These are phyloP conservation scores for Agrotis exclamationis DNA, from an alignment of 2,888 invertebrate species.

Conservation along the genomic window DNA sequence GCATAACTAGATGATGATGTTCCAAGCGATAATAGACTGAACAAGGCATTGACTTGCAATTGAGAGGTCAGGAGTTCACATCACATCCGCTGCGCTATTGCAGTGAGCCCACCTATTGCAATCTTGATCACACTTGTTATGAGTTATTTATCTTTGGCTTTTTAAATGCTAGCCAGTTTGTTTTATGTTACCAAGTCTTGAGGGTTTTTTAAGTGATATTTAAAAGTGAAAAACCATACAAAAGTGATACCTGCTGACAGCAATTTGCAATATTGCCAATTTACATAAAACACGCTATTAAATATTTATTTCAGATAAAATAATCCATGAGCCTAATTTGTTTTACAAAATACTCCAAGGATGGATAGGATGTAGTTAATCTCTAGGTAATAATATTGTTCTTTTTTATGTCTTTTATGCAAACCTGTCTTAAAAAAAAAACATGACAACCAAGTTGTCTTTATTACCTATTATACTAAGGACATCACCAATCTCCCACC, in stretches of 20 bases:
- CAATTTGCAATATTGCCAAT: not conserved
- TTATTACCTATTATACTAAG: no score
- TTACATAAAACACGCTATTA: no score
- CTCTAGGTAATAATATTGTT: no score
- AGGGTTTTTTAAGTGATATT: not conserved
- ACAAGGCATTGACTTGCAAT: conserved; percentile 49
- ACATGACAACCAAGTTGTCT: no score
- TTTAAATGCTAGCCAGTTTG: not conserved
- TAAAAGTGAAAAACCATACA: not conserved
- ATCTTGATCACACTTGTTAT: conserved; percentile 13
- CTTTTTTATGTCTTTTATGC: no score
- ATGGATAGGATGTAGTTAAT: no score
- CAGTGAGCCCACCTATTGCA: conserved; percentile 7
- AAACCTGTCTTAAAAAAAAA: no score
- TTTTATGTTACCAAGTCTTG: no score
- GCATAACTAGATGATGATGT: not conserved
- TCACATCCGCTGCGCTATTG: conserved; percentile 40
- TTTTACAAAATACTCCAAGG: not conserved
- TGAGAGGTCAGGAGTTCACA: conserved; percentile 52
- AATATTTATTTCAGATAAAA: no score
- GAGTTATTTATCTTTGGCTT: conserved; percentile 1
- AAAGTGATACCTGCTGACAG: not conserved
- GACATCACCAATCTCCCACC: no score
- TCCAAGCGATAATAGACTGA: conserved; percentile 18
- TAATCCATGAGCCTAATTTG: not conserved